A percentile compares a stretch with the other conserved stretches of the same genome.
Conservation (phyloP, 2,888 invertebrate genomes). For the Drosophila eohydei region DNA sequence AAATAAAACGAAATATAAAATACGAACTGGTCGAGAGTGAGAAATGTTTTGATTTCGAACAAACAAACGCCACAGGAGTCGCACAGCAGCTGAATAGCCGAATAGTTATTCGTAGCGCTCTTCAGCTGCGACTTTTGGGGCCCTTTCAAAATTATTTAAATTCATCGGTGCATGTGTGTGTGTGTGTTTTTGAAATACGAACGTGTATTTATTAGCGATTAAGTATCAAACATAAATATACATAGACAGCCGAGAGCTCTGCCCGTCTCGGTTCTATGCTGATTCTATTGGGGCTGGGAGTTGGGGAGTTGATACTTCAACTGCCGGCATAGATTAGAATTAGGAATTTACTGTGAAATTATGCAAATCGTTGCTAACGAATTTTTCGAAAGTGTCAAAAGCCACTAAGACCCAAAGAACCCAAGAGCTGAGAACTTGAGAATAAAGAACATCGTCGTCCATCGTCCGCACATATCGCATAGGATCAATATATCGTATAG, state of each 20-base stretch:
- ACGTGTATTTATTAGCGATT: slow-evolving; percentile 75
- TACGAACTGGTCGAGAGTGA: slow-evolving; percentile 23
- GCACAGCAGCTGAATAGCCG: slow-evolving; percentile 50
- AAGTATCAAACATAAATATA: slow-evolving; percentile 64
- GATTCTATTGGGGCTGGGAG: slow-evolving; percentile 7
- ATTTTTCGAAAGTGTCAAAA: slow-evolving; percentile 78
- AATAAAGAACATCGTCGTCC: slow-evolving; percentile 1
- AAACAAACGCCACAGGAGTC: slow-evolving; percentile 75
- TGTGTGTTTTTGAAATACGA: slow-evolving; percentile 72
- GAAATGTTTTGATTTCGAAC: slow-evolving; percentile 77
- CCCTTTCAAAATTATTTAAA: slow-evolving; percentile 76
- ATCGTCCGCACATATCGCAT: slow-evolving; percentile 21
- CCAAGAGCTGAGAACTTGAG: not conserved
- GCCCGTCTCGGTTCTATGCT: slow-evolving; percentile 7
- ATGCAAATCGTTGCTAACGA: slow-evolving; percentile 73
- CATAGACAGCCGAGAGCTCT: slow-evolving; percentile 8
- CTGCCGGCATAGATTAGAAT: slow-evolving; percentile 61
- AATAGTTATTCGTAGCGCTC: slow-evolving; percentile 17
- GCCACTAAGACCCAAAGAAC: slow-evolving; percentile 42
- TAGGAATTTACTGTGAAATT: slow-evolving; percentile 79
- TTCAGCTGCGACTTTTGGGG: not conserved
- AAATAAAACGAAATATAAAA: not conserved
- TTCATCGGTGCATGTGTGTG: slow-evolving; percentile 23
- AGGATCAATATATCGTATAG: slow-evolving; percentile 6
- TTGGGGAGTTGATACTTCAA: slow-evolving; percentile 37